Evolutionary conservation across 23 tunicate species (phyloP).

Genomic region (Halocynthia roretzi): DNA sequence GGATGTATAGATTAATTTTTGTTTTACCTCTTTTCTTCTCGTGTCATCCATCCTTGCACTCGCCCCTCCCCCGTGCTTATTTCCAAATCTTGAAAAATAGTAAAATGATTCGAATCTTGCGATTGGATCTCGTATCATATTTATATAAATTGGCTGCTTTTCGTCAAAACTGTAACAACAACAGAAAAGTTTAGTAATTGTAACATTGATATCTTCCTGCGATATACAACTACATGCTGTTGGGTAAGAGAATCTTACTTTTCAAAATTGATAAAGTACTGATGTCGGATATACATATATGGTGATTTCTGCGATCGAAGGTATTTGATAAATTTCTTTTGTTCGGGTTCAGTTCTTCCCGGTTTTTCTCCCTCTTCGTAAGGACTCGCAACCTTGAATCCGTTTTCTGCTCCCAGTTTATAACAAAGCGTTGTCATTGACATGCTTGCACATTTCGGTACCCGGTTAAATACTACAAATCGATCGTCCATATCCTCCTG

Average conservation of each 20-base stretch:
- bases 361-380: conserved; percentile 92
- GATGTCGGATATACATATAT: conserved; percentile 89
- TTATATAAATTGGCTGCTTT: conserved; percentile 90
- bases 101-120: conserved; percentile 95
- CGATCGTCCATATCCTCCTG: conserved; percentile 41
- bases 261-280: conserved; percentile 92
- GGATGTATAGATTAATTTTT: not conserved
- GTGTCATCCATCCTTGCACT: conserved; percentile 59
- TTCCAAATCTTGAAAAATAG: conserved; percentile 96
- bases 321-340: conserved; percentile 49
- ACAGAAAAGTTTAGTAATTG: not conserved
- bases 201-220: not conserved
- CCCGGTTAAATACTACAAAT: conserved; percentile 84
- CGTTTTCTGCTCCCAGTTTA: conserved; percentile 61
- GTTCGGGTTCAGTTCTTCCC: conserved; percentile 47
- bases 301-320: conserved; percentile 40
- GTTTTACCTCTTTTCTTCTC: conserved; percentile 52
- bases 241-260: conserved; percentile 21
- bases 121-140: conserved; percentile 95
- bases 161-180: conserved; percentile 38
- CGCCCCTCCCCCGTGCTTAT: conserved; percentile 80
- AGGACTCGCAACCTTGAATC: conserved; percentile 78
- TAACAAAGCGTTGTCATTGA: conserved; percentile 81
- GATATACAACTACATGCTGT: not conserved
- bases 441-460: conserved; percentile 98